Evolutionary conservation across 2,888 invertebrate species (phyloP), one percentile per base, ranked within the genome.

Genomic region (Leucoma salicis): DNA sequence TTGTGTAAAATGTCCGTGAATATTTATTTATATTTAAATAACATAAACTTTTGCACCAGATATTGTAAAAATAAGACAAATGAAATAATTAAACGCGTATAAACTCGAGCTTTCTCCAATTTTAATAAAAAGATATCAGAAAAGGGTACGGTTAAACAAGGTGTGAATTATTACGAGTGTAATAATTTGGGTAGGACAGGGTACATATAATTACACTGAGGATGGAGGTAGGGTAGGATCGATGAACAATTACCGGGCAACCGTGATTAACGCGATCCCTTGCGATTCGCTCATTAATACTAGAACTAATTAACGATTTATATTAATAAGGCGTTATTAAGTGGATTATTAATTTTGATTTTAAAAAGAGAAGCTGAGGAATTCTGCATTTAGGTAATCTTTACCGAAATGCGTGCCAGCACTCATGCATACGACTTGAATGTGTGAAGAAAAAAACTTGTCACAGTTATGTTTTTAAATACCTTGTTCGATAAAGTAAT

Each of bases 191-290:
- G 34, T 35, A 31, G 24, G 51, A 54, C 47, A 51, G 27, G 28
- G 34, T 40, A 35, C 46, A 50, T 57, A 49, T 58, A 53, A 60
- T 61, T 57, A 57, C 47, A 44, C 45, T 18, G 27, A 31, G 27
- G 32, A 35, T 37, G 49, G 42, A 44, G 24, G 10, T 33, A 39
- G 35, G 46, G 46, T n/a, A 31, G 16, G 11, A 55, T 56, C 59
- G 48, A 53, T 62, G 63, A 66, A 64, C 63, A 66, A 70, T 70
- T 57, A 64, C 63, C 46, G 32, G 48, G 49, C 43, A 59, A 56
- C 71, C 35, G 57, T 64, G 59, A 73, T 66, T 63, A 67, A 66
- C 61, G 61, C 43, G 48, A 64, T 49, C 62, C 54, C 63, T 48
- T 53, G 46, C 54, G 46, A 59, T 63, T 44, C 49, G 15, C 44